A percentile compares a stretch with the other conserved stretches of the same genome.
Conservation (phyloP, 1,140 invertebrate species). For the Diachasma alloeum region DNA sequence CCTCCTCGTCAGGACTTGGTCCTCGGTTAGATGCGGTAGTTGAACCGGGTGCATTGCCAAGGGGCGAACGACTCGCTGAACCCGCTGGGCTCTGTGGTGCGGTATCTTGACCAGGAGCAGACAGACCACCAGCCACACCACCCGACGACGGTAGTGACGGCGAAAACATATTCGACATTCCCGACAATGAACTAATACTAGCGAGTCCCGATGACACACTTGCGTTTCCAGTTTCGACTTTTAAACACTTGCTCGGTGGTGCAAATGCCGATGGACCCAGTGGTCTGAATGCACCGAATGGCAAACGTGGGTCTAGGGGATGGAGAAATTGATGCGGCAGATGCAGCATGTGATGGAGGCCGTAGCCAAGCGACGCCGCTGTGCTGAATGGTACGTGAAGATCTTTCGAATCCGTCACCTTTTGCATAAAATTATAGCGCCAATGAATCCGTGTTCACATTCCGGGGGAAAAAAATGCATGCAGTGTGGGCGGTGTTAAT, state of each 20-base stretch:
- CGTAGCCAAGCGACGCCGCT: slow-evolving; percentile 63
- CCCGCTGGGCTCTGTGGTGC: slow-evolving; percentile 51
- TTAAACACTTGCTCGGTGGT: slow-evolving; percentile 66
- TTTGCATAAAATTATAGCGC: slow-evolving; percentile 17
- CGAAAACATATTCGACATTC: slow-evolving; percentile 64
- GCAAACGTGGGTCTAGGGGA: slow-evolving; percentile 61
- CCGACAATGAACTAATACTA: slow-evolving; percentile 57
- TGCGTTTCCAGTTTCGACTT: slow-evolving; percentile 60
- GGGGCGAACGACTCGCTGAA: slow-evolving; percentile 48
- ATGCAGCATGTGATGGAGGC: slow-evolving; percentile 67
- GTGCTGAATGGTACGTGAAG: slow-evolving; percentile 65
- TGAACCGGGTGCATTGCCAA: slow-evolving; percentile 39
- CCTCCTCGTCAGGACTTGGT: slow-evolving; percentile 61
- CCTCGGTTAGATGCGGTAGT: slow-evolving; percentile 42
- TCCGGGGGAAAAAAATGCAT: background rate
- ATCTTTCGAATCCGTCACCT: slow-evolving; percentile 67
- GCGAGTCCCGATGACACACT: slow-evolving; percentile 54
- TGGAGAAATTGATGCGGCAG: slow-evolving; percentile 66
- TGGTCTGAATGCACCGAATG: slow-evolving; percentile 60
- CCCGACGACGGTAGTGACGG: slow-evolving; percentile 53
- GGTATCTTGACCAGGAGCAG: slow-evolving; percentile 42
- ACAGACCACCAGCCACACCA: slow-evolving; percentile 35
- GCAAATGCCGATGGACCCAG: slow-evolving; percentile 66
- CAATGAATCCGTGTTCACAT: background rate
- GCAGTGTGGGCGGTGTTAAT: background rate